Conservation (phyloP, 2,888 invertebrate species). For the Drosophila neonasuta region DNA sequence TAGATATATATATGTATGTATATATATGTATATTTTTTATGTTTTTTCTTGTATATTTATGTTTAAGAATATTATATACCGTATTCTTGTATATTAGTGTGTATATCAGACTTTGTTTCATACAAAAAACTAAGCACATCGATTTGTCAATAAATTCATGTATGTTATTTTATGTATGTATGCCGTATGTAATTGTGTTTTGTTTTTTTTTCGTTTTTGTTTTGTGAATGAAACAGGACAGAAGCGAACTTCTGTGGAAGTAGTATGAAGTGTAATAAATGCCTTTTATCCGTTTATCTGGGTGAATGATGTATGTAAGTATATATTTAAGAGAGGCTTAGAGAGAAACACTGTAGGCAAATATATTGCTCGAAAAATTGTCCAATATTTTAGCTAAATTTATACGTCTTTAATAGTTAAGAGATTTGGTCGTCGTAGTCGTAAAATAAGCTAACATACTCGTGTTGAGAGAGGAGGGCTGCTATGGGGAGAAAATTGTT, state of each 20-base stretch:
- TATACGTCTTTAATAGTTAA: constrained; percentile 48
- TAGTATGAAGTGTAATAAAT: constrained; percentile 6
- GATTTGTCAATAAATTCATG: constrained; percentile 77
- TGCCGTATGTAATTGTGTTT: constrained; percentile 30
- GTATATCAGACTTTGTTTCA: constrained; percentile 80
- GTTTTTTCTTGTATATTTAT: constrained; percentile 74
- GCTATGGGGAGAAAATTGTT: constrained; percentile 30
- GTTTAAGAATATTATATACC: constrained; percentile 74
- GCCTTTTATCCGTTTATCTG: neutral
- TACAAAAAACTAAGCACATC: constrained; percentile 78
- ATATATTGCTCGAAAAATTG: constrained; percentile 73
- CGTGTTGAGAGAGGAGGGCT: constrained; percentile 40
- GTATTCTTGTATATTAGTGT: constrained; percentile 78
- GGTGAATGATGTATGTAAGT: constrained; percentile 27
- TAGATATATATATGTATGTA: constrained; percentile 37
- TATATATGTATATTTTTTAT: constrained; percentile 28
- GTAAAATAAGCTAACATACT: constrained; percentile 50
- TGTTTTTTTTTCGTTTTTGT: constrained; percentile 7
- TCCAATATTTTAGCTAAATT: constrained; percentile 56
- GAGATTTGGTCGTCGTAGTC: constrained; percentile 57
- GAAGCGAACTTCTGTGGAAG: constrained; percentile 16
- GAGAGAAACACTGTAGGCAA: constrained; percentile 70
- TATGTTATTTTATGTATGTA: constrained; percentile 63
- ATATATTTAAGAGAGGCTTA: constrained; percentile 68
- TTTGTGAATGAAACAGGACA: constrained; percentile 25